A percentile compares a stretch with the other conserved stretches of the same genome.
Conservation (phyloP, 2,888 invertebrate species). For the Magallana nippona region DNA sequence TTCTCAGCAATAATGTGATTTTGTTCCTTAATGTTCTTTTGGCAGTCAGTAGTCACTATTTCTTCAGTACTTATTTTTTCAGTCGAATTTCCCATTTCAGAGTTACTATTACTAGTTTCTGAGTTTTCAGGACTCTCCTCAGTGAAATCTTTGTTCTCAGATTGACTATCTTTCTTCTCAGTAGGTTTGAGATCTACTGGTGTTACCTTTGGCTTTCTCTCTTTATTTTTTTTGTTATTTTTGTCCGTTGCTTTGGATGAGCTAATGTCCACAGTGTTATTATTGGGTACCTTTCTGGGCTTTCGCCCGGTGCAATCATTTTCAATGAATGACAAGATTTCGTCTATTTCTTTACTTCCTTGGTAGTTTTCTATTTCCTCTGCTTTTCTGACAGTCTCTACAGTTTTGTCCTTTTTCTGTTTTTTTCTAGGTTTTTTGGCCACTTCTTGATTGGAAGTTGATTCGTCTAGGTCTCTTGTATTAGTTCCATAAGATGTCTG, state of each 20-base stretch:
- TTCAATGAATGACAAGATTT: conserved; percentile 68
- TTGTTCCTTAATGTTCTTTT: conserved; percentile 28
- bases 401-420: conserved; percentile 52
- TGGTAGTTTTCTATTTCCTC: conserved; percentile 67
- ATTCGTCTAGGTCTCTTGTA: conserved; percentile 50
- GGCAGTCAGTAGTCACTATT: conserved; percentile 36
- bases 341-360: conserved; percentile 64
- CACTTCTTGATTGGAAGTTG: conserved; percentile 37
- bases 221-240: conserved; percentile 63
- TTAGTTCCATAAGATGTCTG: conserved; percentile 34
- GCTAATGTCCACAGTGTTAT: conserved; percentile 54
- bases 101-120: conserved; percentile 6
- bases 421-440: conserved; percentile 56
- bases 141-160: conserved; percentile 7
- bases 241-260: conserved; percentile 55
- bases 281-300: conserved; percentile 52
- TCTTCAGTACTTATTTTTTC: conserved; percentile 45
- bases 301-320: conserved; percentile 58
- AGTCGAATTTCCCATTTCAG: conserved; percentile 65
- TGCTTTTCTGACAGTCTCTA: conserved; percentile 49
- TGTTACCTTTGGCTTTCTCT: conserved; percentile 63
- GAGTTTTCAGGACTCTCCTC: conserved; percentile 17
- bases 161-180: conserved; percentile 34
- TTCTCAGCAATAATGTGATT: conserved; percentile 20
- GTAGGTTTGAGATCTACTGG: conserved; percentile 38